These are phyloP conservation scores for Odocoileus hemionus DNA, from an alignment of 2,113 vertebrate species.

Conservation along the genomic window DNA sequence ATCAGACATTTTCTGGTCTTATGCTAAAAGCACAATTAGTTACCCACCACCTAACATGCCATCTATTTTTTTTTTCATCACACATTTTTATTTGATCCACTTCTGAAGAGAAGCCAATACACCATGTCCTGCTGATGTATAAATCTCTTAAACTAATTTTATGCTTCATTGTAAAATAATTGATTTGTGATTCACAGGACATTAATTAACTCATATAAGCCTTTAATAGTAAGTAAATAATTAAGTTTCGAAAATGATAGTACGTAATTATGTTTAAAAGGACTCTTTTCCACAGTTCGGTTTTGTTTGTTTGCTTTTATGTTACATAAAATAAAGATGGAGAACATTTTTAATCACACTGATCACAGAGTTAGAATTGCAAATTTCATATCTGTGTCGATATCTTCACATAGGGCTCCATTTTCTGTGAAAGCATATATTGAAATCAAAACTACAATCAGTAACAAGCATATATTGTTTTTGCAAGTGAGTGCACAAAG, in stretches of 20 bases:
- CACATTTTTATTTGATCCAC: constrained; percentile 30
- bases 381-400: background rate
- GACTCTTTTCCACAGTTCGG: background rate
- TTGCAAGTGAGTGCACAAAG: background rate
- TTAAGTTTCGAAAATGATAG: background rate
- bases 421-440: background rate
- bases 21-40: background rate
- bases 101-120: constrained; percentile 20
- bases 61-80: constrained; percentile 4
- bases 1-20: background rate
- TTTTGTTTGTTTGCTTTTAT: background rate
- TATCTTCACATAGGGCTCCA: background rate
- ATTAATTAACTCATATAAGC: constrained; percentile 12
- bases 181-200: constrained; percentile 43
- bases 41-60: background rate
- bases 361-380: background rate
- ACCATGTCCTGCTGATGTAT: background rate
- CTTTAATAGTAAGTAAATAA: constrained; percentile 51
- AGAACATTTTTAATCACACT: background rate
- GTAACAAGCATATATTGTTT: background rate
- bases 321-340: background rate
- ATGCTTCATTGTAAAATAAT: constrained; percentile 56
- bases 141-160: constrained; percentile 41
- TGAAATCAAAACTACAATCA: constrained; percentile 9
- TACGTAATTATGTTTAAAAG: background rate